Base-by-base conservation (phyloP, 1,140 invertebrate species). In the Sitophilus oryzae region DNA sequence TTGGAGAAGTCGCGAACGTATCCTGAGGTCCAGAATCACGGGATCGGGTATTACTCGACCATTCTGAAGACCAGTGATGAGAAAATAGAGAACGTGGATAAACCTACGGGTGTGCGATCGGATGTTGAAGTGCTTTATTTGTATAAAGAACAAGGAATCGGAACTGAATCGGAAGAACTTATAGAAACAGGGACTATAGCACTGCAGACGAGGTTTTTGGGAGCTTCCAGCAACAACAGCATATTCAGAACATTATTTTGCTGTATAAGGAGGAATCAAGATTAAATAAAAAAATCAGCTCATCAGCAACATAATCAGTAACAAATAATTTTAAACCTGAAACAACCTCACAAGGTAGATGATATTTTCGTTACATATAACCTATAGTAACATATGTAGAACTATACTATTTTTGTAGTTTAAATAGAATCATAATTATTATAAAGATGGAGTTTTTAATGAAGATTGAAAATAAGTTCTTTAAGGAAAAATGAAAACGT, bases 1-100 rank as follows among this genome's bases (percentile, higher is more conserved):
- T 42, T 56, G 46, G 53, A 56, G 37, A 56, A 56, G 41, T 56
- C 45, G 1, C 51, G 46, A 21, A 51, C 55, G 6, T 57, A 41
- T 52, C 55, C 55, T n/a, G 48, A 57, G 35, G 23, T 57, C 14
- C 23, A 42, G 18, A 45, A 49, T 3, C 40, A 49, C 9, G 14
- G 38, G 2, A 35, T 49, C 18, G 46, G 55, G 3, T 56, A 56
- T 22, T 56, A 56, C 36, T 22, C 30, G 8, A 56, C 53, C 30
- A 38, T n/a, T 14, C 15, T 20, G 15, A 1, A 38, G 6, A 9
- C 11, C 16, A 14, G 11, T 20, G 2, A 21, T 16, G 36, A 38
- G n/a, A 50, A 38, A 21, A 40, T 11, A 3, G 36, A 16, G 35
- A 25, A 21, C 11, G n/a, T 30, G 42, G n/a, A 8, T 20, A 2